Percentiles rank a stretch among this genome's conserved stretches.
phyloP scores from a whole-genome alignment of 1,140 invertebrate genomes.

The Halyomorpha halys region DNA sequence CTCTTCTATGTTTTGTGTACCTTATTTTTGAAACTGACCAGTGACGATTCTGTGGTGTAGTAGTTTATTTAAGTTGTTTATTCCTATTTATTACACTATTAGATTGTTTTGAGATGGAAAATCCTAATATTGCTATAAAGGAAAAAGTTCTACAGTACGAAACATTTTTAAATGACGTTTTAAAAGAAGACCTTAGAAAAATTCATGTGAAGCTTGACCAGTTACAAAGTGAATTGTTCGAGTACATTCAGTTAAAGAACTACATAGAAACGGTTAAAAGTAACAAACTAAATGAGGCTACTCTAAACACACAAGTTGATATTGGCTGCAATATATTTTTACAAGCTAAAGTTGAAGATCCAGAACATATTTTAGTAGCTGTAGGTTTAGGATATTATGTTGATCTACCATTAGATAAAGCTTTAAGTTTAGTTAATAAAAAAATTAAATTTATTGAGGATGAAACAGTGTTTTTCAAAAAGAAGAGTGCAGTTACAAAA shows the following conservation, averaged over 20 bases:
- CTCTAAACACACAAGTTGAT: constrained; percentile 69
- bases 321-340: constrained; percentile 65
- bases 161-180: constrained; percentile 51
- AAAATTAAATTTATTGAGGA: constrained; percentile 52
- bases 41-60: too few species aligned
- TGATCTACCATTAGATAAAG: constrained; percentile 61
- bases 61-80: too few species aligned
- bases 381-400: constrained; percentile 64
- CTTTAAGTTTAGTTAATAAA: constrained; percentile 55
- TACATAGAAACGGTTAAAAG: constrained; percentile 45
- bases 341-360: constrained; percentile 55
- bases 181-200: constrained; percentile 50
- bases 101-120: too few species aligned
- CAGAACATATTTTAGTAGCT: constrained; percentile 56
- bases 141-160: constrained; percentile 42
- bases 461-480: constrained; percentile 48
- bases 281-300: constrained; percentile 40
- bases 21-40: too few species aligned
- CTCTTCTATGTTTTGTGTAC: too few species aligned
- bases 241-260: constrained; percentile 59
- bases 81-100: too few species aligned
- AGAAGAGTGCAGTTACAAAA: constrained; percentile 57
- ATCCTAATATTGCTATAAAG: neutral
- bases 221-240: constrained; percentile 56
- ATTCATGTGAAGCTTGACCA: constrained; percentile 48